Evolutionary conservation across 2,888 invertebrate species (phyloP).

Genomic region (Habroteleia sp.): DNA sequence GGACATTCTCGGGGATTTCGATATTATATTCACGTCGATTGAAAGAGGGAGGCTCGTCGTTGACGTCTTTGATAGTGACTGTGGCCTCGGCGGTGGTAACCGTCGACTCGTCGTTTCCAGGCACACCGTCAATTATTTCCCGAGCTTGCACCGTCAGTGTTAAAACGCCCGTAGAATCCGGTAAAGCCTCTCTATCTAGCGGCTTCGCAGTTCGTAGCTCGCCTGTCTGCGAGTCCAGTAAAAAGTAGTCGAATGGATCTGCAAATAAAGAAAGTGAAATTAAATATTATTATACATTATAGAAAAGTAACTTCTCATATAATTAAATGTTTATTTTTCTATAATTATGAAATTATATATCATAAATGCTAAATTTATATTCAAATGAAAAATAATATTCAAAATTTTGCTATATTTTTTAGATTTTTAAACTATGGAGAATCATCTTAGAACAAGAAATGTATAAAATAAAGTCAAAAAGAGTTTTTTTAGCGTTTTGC

Average conservation of each 20-base stretch:
- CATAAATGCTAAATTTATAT: no score
- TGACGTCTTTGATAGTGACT: conserved; percentile 92
- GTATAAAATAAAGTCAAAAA: no score
- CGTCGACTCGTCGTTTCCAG: conserved; percentile 86
- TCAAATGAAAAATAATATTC: no score
- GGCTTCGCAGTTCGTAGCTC: conserved; percentile 92
- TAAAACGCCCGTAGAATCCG: conserved; percentile 90
- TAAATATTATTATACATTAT: no score
- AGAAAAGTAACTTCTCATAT: no score
- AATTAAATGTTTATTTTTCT: no score
- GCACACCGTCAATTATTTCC: conserved; percentile 88
- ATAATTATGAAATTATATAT: no score
- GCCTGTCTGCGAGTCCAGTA: conserved; percentile 89
- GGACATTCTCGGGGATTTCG: conserved; percentile 91
- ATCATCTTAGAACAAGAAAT: no score
- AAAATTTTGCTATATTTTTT: no score
- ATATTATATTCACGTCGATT: conserved; percentile 91
- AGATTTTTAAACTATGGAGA: no score
- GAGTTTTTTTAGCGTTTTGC: no score
- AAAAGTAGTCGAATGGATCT: conserved; percentile 95
- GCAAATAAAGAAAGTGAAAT: no score
- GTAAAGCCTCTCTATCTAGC: conserved; percentile 91
- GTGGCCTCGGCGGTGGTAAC: conserved; percentile 88
- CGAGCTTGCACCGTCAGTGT: conserved; percentile 90
- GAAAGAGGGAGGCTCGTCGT: conserved; percentile 93